These are phyloP conservation scores for Pteromalus puparum DNA, from an alignment of 1,140 invertebrate species.

Conservation along the genomic window DNA sequence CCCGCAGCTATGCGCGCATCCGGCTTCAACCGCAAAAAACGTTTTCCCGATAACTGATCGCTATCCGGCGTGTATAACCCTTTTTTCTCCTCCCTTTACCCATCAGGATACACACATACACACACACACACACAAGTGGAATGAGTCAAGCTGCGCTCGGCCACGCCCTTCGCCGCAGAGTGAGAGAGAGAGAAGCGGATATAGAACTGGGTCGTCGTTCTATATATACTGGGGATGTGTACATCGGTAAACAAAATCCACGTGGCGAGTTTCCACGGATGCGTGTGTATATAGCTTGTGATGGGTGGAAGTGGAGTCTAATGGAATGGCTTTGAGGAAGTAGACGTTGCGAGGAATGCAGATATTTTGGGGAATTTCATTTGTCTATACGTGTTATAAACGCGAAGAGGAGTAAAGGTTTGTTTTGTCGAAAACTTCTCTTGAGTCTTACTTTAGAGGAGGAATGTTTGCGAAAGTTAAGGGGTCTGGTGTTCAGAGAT, in stretches of 20 bases:
- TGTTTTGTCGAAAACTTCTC: no score
- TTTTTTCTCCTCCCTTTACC: background rate
- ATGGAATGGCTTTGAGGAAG: no score
- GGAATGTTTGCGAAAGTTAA: no score
- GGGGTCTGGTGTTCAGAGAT: no score
- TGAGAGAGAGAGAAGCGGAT: background rate
- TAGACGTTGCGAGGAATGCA: no score
- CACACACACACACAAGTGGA: no score
- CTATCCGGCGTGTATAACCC: background rate
- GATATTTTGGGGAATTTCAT: no score
- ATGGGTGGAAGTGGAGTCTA: no score
- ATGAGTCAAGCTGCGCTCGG: constrained; percentile 17
- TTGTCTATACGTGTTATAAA: no score
- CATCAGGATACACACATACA: background rate
- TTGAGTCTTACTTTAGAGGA: no score
- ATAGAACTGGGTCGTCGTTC: constrained; percentile 44
- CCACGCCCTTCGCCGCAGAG: background rate
- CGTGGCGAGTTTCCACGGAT: background rate
- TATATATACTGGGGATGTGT: background rate
- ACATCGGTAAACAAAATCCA: constrained; percentile 47
- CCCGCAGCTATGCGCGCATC: background rate
- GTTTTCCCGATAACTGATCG: background rate
- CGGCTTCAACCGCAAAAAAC: background rate
- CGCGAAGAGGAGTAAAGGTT: no score
- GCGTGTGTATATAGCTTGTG: no score